Evolutionary conservation across 2,888 invertebrate species (phyloP).

Genomic region (Zootermopsis nevadensis): DNA sequence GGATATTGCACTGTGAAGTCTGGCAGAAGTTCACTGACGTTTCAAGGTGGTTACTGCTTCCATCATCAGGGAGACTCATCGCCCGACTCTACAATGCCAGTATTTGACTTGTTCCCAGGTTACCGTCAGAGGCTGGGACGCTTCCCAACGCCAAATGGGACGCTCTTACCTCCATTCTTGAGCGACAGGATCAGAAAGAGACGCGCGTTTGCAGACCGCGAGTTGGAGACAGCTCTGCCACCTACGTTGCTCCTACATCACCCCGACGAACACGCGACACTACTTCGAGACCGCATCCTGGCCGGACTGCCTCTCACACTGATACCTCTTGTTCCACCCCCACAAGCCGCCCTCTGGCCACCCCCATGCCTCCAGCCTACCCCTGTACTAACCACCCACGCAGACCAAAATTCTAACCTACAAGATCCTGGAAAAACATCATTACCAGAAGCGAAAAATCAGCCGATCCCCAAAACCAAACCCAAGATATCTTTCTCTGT

Average conservation of each 20-base stretch:
- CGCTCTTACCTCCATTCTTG: conserved; percentile 57
- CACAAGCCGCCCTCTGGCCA: conserved; percentile 57
- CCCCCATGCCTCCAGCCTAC: conserved; percentile 45
- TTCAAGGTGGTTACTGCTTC: too few relatives aligned
- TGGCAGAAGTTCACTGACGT: too few relatives aligned
- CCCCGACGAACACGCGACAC: neutral
- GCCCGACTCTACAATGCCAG: too few relatives aligned
- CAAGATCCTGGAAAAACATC: too few relatives aligned
- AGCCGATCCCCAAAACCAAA: conserved; percentile 27
- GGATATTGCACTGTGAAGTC: too few relatives aligned
- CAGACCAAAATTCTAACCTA: neutral
- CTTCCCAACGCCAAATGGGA: conserved; percentile 17
- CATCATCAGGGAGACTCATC: too few relatives aligned
- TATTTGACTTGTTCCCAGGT: conserved; percentile 55
- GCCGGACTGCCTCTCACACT: conserved; percentile 31
- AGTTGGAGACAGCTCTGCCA: conserved; percentile 61
- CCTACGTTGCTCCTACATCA: conserved; percentile 24
- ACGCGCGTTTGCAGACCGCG: conserved; percentile 65
- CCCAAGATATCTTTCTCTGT: conserved; percentile 71
- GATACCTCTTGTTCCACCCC: conserved; percentile 53
- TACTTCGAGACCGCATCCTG: conserved; percentile 39
- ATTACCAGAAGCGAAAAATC: conserved; percentile 52
- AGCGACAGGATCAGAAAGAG: conserved; percentile 70
- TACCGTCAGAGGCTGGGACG: conserved; percentile 57
- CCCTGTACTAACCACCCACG: conserved; percentile 34